Evolutionary conservation across 2,113 vertebrate species (phyloP), one percentile per base, ranked within the genome.

Genomic region (Myiagra hebetior): DNA sequence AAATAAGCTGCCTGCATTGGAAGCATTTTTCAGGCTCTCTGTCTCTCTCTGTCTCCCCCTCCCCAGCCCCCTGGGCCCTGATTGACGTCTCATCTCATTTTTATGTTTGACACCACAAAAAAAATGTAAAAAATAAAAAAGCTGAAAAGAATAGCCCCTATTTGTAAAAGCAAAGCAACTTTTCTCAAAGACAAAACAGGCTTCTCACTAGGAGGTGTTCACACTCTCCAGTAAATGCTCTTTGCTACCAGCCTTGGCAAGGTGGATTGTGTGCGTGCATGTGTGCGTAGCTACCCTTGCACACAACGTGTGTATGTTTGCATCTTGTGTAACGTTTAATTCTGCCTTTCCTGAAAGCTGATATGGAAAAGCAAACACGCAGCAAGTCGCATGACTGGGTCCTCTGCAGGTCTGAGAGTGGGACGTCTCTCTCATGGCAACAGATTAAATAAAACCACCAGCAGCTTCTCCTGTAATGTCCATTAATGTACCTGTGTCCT

Each of bases 11-110:
- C 57, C 72, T 82, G 69, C 30, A 2, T n/a, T 6, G 19, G 62
- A 91, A 90, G 53, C 72, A 96, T 95, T 97, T 96, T 95, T 95
- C 95, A 95, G 85, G 62, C 76, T 91, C 46, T 76, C 70, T 85
- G 76, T 91, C 56, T 93, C 74, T 89, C 41, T 85, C 69, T 74
- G 75, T 85, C 42, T 89, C 35, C 33, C 70, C 17, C 14, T 60
- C 24, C 75, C 16, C 3, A 3, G 75, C 49, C 79, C 72, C n/a
- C 13, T 52, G 75, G 67, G 56, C 42, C 79, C 47, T 13, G 2
- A 44, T 7, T 91, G 84, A 90, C 33, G 0, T 81, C 39, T 93
- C 64, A 42, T 93, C 80, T 89, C 69, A 83, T 92, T 95, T 96
- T 93, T 91, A 85, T 73, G 70, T 91, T 93, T 91, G 92, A 80